Conservation (phyloP, 1,140 invertebrate species). For the Drosophila suzukii region DNA sequence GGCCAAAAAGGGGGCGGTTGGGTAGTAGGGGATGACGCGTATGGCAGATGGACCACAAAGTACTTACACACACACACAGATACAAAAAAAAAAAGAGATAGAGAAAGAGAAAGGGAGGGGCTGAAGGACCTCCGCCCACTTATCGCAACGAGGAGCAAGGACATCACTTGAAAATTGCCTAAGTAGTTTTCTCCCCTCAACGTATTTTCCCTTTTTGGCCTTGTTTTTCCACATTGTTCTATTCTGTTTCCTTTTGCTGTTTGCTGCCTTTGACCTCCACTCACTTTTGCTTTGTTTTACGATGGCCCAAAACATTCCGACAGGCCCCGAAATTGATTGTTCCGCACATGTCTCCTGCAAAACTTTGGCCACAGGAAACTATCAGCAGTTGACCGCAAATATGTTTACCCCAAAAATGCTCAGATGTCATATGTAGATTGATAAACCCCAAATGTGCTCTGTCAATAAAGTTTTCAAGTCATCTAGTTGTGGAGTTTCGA, state of each 20-base stretch:
- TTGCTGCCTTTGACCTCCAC: constrained; percentile 15
- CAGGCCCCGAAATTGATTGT: constrained; percentile 47
- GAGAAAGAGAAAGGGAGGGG: constrained; percentile 3
- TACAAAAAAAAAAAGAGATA: constrained; percentile 1
- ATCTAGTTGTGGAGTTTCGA: constrained; percentile 19
- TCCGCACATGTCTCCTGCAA: constrained; percentile 33
- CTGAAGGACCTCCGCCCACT: constrained; percentile 44
- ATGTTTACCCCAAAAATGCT: constrained; percentile 58
- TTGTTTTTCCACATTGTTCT: constrained; percentile 32
- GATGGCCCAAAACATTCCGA: constrained; percentile 41
- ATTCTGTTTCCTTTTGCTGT: constrained; percentile 32
- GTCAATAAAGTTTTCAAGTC: constrained; percentile 42
- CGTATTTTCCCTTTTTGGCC: constrained; percentile 6
- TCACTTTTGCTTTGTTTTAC: constrained; percentile 35
- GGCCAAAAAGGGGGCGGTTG: not conserved
- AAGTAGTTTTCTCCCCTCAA: constrained; percentile 63
- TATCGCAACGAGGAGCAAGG: constrained; percentile 55
- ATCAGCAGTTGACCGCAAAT: constrained; percentile 71
- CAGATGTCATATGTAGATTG: constrained; percentile 50
- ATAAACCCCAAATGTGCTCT: constrained; percentile 38
- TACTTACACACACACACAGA: constrained; percentile 29
- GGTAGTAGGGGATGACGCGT: constrained; percentile 44
- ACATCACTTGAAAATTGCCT: constrained; percentile 83
- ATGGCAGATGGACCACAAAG: constrained; percentile 59
- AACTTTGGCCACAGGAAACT: constrained; percentile 62